Conservation (phyloP, 2,888 invertebrate genomes). For the Periphyllus acericola region DNA sequence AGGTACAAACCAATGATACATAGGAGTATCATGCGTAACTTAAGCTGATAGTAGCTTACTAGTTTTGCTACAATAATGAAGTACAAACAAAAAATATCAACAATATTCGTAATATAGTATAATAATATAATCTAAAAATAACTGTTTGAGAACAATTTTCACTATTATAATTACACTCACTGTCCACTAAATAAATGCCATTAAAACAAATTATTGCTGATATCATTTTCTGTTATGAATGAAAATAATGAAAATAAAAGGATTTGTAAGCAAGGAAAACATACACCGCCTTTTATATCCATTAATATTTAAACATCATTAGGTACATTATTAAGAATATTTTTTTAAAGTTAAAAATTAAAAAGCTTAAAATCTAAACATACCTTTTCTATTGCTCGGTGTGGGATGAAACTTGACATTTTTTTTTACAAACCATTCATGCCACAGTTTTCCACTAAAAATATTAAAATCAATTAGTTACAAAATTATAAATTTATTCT, state of each 20-base stretch:
- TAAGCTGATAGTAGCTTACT: no score
- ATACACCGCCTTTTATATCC: constrained; percentile 36
- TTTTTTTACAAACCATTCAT: constrained; percentile 21
- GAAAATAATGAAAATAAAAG: constrained; percentile 32
- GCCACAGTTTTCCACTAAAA: constrained; percentile 50
- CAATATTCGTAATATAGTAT: no score
- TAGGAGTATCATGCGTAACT: no score
- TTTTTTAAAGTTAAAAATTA: background rate
- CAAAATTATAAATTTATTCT: background rate
- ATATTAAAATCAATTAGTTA: background rate
- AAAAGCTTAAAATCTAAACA: constrained; percentile 16
- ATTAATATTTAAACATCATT: background rate
- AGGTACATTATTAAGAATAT: background rate
- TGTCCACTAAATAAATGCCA: no score
- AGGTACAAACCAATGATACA: no score
- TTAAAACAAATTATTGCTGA: no score
- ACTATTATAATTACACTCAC: no score
- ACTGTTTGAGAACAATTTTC: no score
- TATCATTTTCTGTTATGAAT: no score
- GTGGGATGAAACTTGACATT: constrained; percentile 53
- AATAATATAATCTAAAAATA: no score
- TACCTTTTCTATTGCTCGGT: constrained; percentile 50
- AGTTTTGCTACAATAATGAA: no score
- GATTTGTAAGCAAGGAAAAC: constrained; percentile 48
- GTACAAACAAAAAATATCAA: no score